phyloP scores from a whole-genome alignment of 2,797 vertebrate species.

The Tokudaia muenninki region DNA sequence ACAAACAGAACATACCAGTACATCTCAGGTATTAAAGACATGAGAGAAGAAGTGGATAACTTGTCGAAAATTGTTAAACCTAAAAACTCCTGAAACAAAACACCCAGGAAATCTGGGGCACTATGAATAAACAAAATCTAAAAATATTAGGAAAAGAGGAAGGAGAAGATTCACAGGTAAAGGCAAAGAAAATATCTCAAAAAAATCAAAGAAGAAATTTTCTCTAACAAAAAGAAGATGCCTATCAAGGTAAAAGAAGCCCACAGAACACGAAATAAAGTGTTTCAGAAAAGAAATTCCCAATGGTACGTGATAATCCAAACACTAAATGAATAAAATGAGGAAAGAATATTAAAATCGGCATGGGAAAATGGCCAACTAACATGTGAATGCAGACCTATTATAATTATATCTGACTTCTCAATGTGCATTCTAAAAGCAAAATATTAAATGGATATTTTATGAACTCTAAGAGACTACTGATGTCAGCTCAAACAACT shows the following conservation, averaged over 20 bases:
- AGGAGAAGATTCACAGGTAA: neutral
- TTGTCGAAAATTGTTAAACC: neutral
- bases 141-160: neutral
- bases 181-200: neutral
- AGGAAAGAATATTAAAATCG: neutral
- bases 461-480: neutral
- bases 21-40: neutral
- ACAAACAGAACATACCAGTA: neutral
- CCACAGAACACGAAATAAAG: neutral
- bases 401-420: neutral
- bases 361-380: neutral
- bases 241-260: neutral
- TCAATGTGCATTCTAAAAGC: neutral
- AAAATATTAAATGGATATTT: neutral
- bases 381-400: neutral
- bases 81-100: neutral
- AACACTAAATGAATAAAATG: neutral
- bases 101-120: neutral
- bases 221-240: neutral
- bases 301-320: neutral
- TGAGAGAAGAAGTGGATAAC: neutral
- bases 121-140: neutral
- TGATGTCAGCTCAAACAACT: too few relatives aligned
- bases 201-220: neutral
- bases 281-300: neutral